Percentiles rank a stretch among this genome's conserved stretches.
Evolutionary conservation across 2,113 vertebrate genomes (phyloP).

Genomic region (Variabilichromis moorii): DNA sequence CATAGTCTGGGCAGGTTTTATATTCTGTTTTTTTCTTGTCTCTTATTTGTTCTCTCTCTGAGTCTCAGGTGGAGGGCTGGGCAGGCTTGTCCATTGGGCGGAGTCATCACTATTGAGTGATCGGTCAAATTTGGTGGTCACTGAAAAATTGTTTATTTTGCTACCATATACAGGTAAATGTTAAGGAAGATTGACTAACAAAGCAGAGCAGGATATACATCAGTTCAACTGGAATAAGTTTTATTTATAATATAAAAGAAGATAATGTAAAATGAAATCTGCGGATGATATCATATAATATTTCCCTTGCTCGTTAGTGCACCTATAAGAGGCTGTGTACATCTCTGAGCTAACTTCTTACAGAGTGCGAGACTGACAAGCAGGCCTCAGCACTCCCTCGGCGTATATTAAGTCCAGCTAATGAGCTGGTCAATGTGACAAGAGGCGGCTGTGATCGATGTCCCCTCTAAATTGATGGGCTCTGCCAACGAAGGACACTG

Average conservation of each 20-base stretch:
- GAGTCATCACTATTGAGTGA: neutral
- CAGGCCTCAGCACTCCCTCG: constrained; percentile 29
- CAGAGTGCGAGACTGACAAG: constrained; percentile 20
- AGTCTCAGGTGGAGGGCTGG: neutral
- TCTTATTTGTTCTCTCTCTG: neutral
- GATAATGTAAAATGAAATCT: neutral
- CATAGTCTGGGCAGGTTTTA: neutral
- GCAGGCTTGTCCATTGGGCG: neutral
- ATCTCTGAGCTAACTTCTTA: neutral
- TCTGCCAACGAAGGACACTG: constrained; percentile 63
- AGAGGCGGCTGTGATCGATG: constrained; percentile 64
- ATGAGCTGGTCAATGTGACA: constrained; percentile 69
- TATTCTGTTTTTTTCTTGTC: neutral
- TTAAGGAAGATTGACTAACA: neutral
- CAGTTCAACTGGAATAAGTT: neutral
- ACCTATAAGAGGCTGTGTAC: neutral
- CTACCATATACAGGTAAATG: neutral
- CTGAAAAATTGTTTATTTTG: neutral
- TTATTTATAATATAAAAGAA: neutral
- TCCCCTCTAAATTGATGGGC: constrained; percentile 62
- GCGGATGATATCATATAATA: neutral
- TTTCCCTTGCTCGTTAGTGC: neutral
- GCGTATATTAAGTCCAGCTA: constrained; percentile 64
- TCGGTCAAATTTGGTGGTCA: neutral
- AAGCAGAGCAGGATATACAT: neutral